Conservation (phyloP, 2,113 vertebrate species). For the Ophthalmolycus amberensis region DNA sequence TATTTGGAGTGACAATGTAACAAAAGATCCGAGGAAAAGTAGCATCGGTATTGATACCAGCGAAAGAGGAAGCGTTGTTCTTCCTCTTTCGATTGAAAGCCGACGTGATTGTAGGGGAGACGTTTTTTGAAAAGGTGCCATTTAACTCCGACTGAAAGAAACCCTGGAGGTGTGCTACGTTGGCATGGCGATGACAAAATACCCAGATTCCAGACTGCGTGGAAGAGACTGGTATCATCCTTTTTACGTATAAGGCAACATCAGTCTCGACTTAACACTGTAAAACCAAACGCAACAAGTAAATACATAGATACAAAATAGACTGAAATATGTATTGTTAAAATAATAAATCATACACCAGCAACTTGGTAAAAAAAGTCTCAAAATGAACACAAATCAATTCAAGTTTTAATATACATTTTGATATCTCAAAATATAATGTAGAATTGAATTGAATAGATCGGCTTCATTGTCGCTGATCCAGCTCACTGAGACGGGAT, state of each 20-base stretch:
- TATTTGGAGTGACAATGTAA: neutral
- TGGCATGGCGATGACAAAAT: neutral
- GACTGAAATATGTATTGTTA: too few species aligned
- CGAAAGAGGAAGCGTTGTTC: neutral
- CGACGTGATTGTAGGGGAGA: slow-evolving; percentile 55
- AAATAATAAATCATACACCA: too few species aligned
- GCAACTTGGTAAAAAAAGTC: too few species aligned
- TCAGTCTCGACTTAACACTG: neutral
- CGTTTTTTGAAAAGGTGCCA: slow-evolving; percentile 19
- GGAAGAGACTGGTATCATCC: neutral
- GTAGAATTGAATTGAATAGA: neutral
- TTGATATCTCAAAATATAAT: neutral
- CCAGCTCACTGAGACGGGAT: neutral
- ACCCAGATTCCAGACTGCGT: neutral
- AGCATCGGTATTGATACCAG: neutral
- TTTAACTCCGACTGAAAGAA: slow-evolving; percentile 9
- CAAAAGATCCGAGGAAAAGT: neutral
- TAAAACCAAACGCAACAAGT: neutral
- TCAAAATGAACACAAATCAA: neutral
- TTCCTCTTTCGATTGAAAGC: slow-evolving; percentile 44
- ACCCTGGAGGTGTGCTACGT: neutral
- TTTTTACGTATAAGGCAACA: neutral
- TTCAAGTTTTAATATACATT: neutral
- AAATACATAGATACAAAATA: neutral
- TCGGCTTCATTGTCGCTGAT: too few species aligned